Evolutionary conservation across 2,113 vertebrate genomes (phyloP).

Genomic region (Mirounga angustirostris): DNA sequence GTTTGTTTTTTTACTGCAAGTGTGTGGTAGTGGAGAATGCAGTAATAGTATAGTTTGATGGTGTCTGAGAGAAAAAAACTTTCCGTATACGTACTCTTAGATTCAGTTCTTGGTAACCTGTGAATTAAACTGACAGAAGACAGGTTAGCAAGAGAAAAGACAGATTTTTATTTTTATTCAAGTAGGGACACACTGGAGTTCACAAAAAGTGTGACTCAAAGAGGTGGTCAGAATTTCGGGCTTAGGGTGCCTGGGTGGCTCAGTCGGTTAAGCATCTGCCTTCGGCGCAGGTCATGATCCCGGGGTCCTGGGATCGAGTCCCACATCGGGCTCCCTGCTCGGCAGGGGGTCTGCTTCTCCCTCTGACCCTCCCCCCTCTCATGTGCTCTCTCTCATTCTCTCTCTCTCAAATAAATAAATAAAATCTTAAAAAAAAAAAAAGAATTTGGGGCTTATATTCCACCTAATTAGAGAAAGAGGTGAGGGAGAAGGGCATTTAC

Average conservation of each 20-base stretch:
- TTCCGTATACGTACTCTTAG: not conserved
- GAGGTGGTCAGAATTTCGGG: not conserved
- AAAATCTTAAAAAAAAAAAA: no score
- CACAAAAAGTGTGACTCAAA: not conserved
- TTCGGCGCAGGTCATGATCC: no score
- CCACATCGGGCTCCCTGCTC: no score
- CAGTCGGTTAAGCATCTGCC: no score
- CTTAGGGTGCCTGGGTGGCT: no score
- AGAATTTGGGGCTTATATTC: not conserved
- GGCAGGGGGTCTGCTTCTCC: no score
- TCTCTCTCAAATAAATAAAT: no score
- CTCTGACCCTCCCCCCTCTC: no score
- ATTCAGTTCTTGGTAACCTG: not conserved
- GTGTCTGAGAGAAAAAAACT: not conserved
- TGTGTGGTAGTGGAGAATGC: not conserved
- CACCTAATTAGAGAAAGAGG: not conserved
- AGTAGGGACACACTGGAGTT: not conserved
- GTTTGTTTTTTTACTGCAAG: not conserved
- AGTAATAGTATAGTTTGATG: not conserved
- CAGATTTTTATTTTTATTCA: not conserved
- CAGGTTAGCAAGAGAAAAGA: not conserved
- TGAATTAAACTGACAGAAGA: not conserved
- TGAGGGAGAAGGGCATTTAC: not conserved
- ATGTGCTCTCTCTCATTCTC: no score
- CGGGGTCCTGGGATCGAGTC: no score